Conservation (phyloP, 2,888 invertebrate species). For the Cephus nigrinus region DNA sequence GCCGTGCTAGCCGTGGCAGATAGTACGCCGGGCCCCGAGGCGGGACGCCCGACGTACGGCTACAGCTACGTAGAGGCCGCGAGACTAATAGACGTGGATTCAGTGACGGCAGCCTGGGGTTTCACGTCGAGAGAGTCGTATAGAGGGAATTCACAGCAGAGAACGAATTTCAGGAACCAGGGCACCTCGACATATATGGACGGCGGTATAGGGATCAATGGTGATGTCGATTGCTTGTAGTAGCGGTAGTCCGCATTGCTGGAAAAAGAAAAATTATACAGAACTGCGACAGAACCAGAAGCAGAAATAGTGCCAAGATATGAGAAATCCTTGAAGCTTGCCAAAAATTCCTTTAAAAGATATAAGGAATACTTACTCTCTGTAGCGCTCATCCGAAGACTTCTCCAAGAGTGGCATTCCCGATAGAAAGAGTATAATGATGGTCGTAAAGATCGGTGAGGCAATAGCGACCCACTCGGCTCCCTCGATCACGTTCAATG, state of each 20-base stretch:
- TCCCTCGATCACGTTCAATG: constrained; percentile 86
- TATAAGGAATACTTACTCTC: constrained; percentile 74
- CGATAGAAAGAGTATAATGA: constrained; percentile 89
- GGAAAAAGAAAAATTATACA: constrained; percentile 22
- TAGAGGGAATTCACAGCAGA: constrained; percentile 91
- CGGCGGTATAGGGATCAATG: constrained; percentile 89
- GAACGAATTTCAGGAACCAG: constrained; percentile 80
- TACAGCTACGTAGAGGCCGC: constrained; percentile 80
- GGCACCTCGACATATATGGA: constrained; percentile 90
- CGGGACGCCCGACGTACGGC: constrained; percentile 65
- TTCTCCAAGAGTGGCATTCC: constrained; percentile 91
- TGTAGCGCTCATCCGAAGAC: constrained; percentile 88
- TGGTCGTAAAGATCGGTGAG: constrained; percentile 87
- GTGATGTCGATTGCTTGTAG: constrained; percentile 90
- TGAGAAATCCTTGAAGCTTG: neutral
- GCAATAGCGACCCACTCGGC: constrained; percentile 88
- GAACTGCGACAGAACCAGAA: neutral
- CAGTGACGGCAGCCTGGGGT: constrained; percentile 74
- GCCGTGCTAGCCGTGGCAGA: constrained; percentile 45
- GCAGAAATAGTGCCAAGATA: neutral
- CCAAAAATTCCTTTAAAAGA: neutral
- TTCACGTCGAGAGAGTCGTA: constrained; percentile 82
- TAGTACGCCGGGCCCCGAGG: constrained; percentile 50
- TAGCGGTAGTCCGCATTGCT: constrained; percentile 87
- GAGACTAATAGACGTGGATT: constrained; percentile 78